Evolutionary conservation across 2,797 vertebrate species (phyloP).

Genomic region (Cyclopterus lumpus): DNA sequence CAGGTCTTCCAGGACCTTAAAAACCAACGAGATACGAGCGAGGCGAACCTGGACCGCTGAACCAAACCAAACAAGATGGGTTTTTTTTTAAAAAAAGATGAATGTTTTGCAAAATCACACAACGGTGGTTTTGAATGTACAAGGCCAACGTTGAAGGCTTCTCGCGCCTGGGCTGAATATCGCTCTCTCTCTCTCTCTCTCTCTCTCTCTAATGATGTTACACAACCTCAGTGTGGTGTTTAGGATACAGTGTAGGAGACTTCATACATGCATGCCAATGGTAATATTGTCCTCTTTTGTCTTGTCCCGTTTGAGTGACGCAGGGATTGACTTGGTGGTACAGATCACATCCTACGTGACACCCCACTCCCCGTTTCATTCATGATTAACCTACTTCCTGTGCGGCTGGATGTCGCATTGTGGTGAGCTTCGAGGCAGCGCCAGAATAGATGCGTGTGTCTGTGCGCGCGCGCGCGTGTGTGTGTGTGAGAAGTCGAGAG

Average conservation of each 20-base stretch:
- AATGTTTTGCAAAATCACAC: conserved; percentile 44
- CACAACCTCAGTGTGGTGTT: conserved; percentile 70
- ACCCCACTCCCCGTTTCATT: conserved; percentile 30
- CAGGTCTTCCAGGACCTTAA: conserved; percentile 98
- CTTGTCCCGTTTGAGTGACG: conserved; percentile 27
- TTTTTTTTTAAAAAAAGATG: conserved; percentile 8
- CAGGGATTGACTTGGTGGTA: conserved; percentile 22
- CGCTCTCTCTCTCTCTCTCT: background rate
- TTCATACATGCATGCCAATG: conserved; percentile 75
- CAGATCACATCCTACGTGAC: conserved; percentile 9
- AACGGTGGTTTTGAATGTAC: conserved; percentile 52
- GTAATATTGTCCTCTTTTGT: conserved; percentile 52
- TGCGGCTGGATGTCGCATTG: conserved; percentile 31
- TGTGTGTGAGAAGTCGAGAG: conserved; percentile 48
- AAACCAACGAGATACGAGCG: conserved; percentile 87
- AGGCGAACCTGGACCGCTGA: conserved; percentile 91
- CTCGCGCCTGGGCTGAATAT: conserved; percentile 31
- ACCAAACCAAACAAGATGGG: background rate
- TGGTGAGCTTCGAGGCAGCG: conserved; percentile 27
- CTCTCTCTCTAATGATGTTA: conserved; percentile 44
- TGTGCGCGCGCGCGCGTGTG: background rate
- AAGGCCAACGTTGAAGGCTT: conserved; percentile 34
- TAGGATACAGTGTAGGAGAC: conserved; percentile 59
- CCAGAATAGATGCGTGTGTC: conserved; percentile 56
- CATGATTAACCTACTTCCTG: conserved; percentile 41